Evolutionary conservation across 2,113 vertebrate genomes (phyloP).

Genomic region (Tachuris rubrigastra): DNA sequence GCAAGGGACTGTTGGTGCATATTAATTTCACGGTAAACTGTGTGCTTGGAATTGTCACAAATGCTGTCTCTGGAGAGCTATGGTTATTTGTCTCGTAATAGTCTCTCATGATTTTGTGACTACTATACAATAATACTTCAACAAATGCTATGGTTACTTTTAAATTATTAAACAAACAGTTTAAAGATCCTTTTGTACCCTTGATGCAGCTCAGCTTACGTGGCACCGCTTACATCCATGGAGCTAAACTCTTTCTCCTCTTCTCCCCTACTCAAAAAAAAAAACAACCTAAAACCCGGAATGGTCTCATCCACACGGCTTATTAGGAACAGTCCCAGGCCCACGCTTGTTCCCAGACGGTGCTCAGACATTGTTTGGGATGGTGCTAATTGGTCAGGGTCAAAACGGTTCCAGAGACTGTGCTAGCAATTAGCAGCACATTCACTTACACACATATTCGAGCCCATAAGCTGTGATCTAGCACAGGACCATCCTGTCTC

Average conservation of each 20-base stretch:
- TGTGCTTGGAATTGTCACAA: constrained; percentile 49
- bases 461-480: neutral
- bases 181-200: neutral
- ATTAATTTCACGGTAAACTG: constrained; percentile 44
- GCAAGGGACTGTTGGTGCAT: constrained; percentile 41
- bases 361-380: constrained; percentile 42
- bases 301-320: neutral
- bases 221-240: neutral
- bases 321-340: constrained; percentile 46
- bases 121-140: constrained; percentile 11
- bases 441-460: neutral
- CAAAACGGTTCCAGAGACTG: constrained; percentile 5
- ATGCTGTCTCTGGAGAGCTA: constrained; percentile 20
- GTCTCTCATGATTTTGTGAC: constrained; percentile 11
- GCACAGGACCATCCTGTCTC: neutral
- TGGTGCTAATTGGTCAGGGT: constrained; percentile 36
- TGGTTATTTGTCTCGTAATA: constrained; percentile 26
- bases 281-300: neutral
- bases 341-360: neutral
- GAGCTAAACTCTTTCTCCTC: neutral
- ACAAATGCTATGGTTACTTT: constrained; percentile 43
- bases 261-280: neutral
- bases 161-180: constrained; percentile 37
- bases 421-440: constrained; percentile 31
- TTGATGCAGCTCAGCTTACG: neutral